phyloP scores from a whole-genome alignment of 2,888 invertebrate genomes.

The Hipparchia semele region DNA sequence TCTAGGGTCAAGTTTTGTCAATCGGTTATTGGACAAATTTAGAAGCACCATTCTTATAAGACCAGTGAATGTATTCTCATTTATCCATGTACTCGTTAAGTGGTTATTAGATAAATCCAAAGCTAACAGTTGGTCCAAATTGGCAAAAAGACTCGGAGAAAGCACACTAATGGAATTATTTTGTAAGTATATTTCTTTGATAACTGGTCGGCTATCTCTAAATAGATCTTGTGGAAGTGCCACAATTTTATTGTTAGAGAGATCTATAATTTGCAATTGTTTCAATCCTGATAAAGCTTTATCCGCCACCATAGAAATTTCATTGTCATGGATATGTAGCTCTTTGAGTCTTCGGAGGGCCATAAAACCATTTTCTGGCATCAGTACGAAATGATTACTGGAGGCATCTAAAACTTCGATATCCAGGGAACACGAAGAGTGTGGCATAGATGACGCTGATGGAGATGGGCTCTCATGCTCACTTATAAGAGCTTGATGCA shows the following conservation, averaged over 20 bases:
- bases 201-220: conserved; percentile 88
- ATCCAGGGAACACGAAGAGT: conserved; percentile 88
- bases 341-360: conserved; percentile 89
- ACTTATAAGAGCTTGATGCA: conserved; percentile 86
- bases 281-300: conserved; percentile 91
- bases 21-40: conserved; percentile 92
- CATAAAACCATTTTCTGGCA: conserved; percentile 93
- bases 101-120: conserved; percentile 94
- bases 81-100: conserved; percentile 93
- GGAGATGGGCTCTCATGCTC: conserved; percentile 79
- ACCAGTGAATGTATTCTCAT: conserved; percentile 92
- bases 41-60: conserved; percentile 93
- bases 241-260: conserved; percentile 95
- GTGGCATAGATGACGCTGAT: conserved; percentile 68
- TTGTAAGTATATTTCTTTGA: conserved; percentile 94
- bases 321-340: conserved; percentile 93
- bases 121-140: conserved; percentile 90
- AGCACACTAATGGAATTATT: conserved; percentile 95
- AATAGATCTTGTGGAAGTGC: conserved; percentile 94
- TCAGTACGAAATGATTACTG: conserved; percentile 91
- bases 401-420: conserved; percentile 93
- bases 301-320: conserved; percentile 94
- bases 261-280: conserved; percentile 92
- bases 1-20: conserved; percentile 90
- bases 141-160: conserved; percentile 93